phyloP scores from a whole-genome alignment of 1,140 invertebrate species.

The Oryctes rhinoceros region DNA sequence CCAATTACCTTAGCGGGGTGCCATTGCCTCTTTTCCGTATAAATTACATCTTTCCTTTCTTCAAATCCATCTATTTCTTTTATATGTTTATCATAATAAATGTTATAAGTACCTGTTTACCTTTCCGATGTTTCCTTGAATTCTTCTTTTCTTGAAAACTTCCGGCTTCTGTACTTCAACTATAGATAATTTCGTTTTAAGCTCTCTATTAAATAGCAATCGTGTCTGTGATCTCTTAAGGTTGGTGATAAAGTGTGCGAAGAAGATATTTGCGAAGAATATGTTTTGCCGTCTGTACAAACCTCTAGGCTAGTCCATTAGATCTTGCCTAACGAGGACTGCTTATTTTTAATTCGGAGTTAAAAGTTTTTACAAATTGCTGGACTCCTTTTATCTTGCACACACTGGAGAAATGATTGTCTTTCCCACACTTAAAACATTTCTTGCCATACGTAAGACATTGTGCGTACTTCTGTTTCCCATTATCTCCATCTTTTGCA shows the following conservation, averaged over 20 bases:
- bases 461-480: too few species aligned
- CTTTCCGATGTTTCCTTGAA: background rate
- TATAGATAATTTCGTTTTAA: constrained; percentile 24
- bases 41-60: background rate
- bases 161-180: background rate
- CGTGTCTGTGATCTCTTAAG: constrained; percentile 1
- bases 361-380: constrained; percentile 24
- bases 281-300: constrained; percentile 15
- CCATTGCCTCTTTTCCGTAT: background rate
- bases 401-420: too few species aligned
- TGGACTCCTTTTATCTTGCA: too few species aligned
- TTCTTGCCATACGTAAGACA: too few species aligned
- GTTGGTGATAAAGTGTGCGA: constrained; percentile 21
- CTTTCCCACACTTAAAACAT: too few species aligned
- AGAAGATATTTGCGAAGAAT: constrained; percentile 13
- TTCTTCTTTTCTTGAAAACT: background rate
- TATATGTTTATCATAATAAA: background rate
- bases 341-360: constrained; percentile 22
- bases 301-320: constrained; percentile 22
- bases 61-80: background rate
- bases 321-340: constrained; percentile 8
- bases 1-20: background rate
- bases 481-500: too few species aligned
- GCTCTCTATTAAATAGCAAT: background rate
- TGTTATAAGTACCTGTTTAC: background rate